Evolutionary conservation across 2,888 invertebrate genomes (phyloP), one percentile per base, ranked within the genome.

Genomic region (Pachliopta kotzebuea): DNA sequence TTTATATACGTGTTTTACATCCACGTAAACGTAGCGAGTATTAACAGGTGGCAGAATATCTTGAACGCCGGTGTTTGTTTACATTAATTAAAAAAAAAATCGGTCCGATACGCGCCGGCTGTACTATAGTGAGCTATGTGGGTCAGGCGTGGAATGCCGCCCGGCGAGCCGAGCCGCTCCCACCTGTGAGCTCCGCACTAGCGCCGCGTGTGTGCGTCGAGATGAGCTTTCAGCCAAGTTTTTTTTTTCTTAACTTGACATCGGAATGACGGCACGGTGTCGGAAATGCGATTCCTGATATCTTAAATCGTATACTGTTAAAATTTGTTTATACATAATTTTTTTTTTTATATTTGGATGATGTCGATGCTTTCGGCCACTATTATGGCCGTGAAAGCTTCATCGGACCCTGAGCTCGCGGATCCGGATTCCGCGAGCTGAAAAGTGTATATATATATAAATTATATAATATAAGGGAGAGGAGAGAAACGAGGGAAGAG

Each of bases 131-230:
- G 56, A 74, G 72, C 78, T 83, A 90, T 88, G 88, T 90, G 86
- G 90, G 90, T 90, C 90, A 90, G 74, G 70, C 72, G 77, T 80
- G 85, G 90, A 90, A 90, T 90, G 90, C 84, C 79, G 85, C 82
- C 78, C 72, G 74, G 83, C 86, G 77, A 79, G 90, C 83, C 86
- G 76, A 79, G 90, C 89, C 87, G 85, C 88, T 83, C 88, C 88
- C 86, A 86, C 86, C 84, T 84, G 82, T 78, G 75, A 71, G 71
- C 76, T 67, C 68, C 70, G 69, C 65, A 65, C 67, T 69, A 62
- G 67, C 65, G 20, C 60, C 64, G 66, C 68, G 66, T 67, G 65
- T 72, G 71, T 68, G 70, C 64, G 68, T 68, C 24, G 60, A 66
- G 60, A 65, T 65, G 65, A 65, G 65, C 65, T 65, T 65, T 62